Evolutionary conservation across 2,888 invertebrate species (phyloP), one percentile per base, ranked within the genome.

Genomic region (Coenonympha glycerion): DNA sequence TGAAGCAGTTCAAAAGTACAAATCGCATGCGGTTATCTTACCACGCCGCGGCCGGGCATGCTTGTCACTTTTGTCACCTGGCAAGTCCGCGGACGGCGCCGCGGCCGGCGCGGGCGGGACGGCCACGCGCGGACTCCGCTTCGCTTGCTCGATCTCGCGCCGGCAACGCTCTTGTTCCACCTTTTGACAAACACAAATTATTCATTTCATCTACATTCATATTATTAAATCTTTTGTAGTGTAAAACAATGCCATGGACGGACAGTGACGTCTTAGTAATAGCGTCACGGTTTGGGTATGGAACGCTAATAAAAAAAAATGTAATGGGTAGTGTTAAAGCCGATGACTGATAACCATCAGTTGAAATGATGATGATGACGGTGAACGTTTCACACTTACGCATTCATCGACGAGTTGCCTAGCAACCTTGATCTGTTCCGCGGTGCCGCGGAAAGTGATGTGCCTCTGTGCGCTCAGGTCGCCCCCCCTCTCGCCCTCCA

Each of bases 341-440:
- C n/a, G n/a, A n/a, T n/a, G n/a, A n/a, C n/a, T n/a, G n/a, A n/a
- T n/a, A n/a, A n/a, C n/a, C n/a, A n/a, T n/a, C n/a, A n/a, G n/a
- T n/a, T n/a, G n/a, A n/a, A n/a, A n/a, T n/a, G n/a, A n/a, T n/a
- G 6, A 2, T 9, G 31, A 31, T 5, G 31, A 9, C 13, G 3
- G 6, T 2, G 11, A 31, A 13, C 3, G n/a, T n/a, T 34, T 1
- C 22, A 21, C 19, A 78, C 85, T 75, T 56, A 96, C 90, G 69
- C 90, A 90, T 46, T 91, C 92, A 52, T 92, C 90, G 39, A 97
- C 91, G 41, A 94, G 80, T 44, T 89, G 88, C 64, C 91, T 90
- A 0, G 96, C 96, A 16, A 90, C 71, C 46, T 88, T 88, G 39
- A 96, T 94, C 80, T 95, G 93, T 47, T 93, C 91, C 41, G 88